Base-by-base conservation (phyloP, 2,113 vertebrate species). In the Atractosteus spatula region DNA sequence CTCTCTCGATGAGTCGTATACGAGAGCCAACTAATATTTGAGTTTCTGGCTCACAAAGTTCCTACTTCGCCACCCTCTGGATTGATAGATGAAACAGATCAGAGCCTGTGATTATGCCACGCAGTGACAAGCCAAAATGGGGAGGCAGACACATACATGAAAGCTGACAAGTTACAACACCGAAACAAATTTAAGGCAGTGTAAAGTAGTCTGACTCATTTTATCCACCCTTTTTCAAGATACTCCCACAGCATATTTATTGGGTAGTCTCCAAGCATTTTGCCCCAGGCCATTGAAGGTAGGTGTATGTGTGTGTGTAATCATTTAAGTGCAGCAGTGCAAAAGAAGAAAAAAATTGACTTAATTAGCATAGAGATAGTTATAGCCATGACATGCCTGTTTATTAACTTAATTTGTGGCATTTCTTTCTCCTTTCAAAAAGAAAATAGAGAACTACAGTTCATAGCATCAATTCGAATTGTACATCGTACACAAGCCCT, bases 51-150 rank as follows among this genome's bases (percentile, higher is more conserved):
- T 64, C 17, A 41, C 41, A 12, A 64, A 6, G 62, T 7, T 8
- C 17, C 41, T 17, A 17, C 17, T 64, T 42, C 17, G 4, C 17
- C 17, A 16, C 62, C 16, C 17, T 29, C 62, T 11, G 41, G 62
- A 64, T 5, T 10, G 62, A 64, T 64, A 64, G 62, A 64, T 64
- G 62, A 62, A 29, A 11, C 62, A 42, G 16, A 64, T 64, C 62
- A 10, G 8, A 62, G 62, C 17, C 13, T 16, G 56, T 41, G 14
- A 64, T 64, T 41, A 64, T 41, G 17, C 62, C 41, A 11, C 6
- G 1, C n/a, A 64, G 62, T n/a, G 13, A 17, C 16, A 62, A 7
- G 12, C 14, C 1, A 2, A 62, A 62, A 64, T 41, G 5, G 17
- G 16, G 7, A 7, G 62, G 62, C 62, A 64, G 4, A 64, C 62